Conservation (phyloP, 2,888 invertebrate species). For the Hololepta plana region DNA sequence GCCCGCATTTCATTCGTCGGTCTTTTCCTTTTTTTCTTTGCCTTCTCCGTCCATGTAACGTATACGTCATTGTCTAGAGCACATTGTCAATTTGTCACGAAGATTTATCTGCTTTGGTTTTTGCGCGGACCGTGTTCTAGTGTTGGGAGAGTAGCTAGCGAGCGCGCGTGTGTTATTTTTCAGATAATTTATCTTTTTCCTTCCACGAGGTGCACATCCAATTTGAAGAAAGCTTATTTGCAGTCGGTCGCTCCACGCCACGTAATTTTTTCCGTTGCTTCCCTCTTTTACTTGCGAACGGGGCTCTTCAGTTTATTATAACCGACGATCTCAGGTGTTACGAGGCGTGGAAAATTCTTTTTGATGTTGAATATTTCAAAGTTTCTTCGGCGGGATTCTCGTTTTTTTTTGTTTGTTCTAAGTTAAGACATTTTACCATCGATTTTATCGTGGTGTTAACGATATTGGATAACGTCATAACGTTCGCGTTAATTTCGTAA, state of each 20-base stretch:
- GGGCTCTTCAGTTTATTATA: no score
- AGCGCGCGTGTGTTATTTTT: constrained; percentile 17
- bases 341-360: constrained; percentile 17
- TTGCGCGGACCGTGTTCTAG: constrained; percentile 8
- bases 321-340: constrained; percentile 20
- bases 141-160: constrained; percentile 2
- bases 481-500: no score
- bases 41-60: no score
- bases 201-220: constrained; percentile 22
- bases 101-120: constrained; percentile 20
- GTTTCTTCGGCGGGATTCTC: no score
- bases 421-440: no score
- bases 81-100: constrained; percentile 23
- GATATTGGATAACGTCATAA: no score
- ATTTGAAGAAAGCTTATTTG: constrained; percentile 23
- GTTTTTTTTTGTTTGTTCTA: no score
- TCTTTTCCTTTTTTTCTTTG: no score
- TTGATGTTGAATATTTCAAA: no score
- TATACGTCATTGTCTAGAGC: constrained; percentile 18
- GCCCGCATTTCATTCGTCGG: no score
- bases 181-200: constrained; percentile 23
- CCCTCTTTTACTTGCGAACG: neutral
- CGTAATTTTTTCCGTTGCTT: no score
- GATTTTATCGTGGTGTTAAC: no score
- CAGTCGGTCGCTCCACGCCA: constrained; percentile 9